Evolutionary conservation across 2,888 invertebrate species (phyloP), one percentile per base, ranked within the genome.

Genomic region (Rapana venosa): DNA sequence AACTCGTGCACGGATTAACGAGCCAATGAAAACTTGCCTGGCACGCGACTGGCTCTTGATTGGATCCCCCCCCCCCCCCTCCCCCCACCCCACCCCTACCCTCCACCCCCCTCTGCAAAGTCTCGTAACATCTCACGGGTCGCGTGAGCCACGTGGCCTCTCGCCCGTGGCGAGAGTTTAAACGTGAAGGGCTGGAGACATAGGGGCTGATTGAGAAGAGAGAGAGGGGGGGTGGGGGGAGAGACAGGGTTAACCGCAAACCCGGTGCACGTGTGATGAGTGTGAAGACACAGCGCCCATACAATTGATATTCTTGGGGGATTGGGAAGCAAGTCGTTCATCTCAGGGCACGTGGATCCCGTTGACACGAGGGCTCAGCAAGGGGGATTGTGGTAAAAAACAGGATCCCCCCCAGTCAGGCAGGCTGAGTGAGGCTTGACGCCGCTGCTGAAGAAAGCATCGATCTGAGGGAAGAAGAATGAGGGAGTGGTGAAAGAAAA

Each of bases 81-180:
- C 47, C 4, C 47, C 47, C 47, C 47, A 47, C 47, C 4, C 47
- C 4, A 47, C 47, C 47, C 47, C 47, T 2, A 8, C 47, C 8
- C 47, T 47, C 8, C 4, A 47, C 66, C 66, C 17, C 66, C 26
- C 13, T 77, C 87, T 32, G 85, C 85, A 89, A 89, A 89, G 89
- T 89, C 89, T 74, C 89, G 85, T 74, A 70, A 47, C 70, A 74
- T 89, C 89, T 89, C 89, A 70, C 70, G 36, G 70, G 85, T 56
- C 89, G 89, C 89, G 85, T 89, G 89, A 85, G 89, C 89, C 89
- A 89, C 89, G 89, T 85, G 89, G 85, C 89, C 22, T 56, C 66
- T 47, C 85, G 74, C 85, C 77, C 26, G 32, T 30, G 74, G 84
- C 32, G 89, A 4, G 61, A 87, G 81, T 26, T 22, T 22, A 70